A percentile compares a stretch with the other conserved stretches of the same genome.
These are phyloP conservation scores for Xiphophorus birchmanni DNA, from an alignment of 2,797 vertebrate species.

Conservation along the genomic window DNA sequence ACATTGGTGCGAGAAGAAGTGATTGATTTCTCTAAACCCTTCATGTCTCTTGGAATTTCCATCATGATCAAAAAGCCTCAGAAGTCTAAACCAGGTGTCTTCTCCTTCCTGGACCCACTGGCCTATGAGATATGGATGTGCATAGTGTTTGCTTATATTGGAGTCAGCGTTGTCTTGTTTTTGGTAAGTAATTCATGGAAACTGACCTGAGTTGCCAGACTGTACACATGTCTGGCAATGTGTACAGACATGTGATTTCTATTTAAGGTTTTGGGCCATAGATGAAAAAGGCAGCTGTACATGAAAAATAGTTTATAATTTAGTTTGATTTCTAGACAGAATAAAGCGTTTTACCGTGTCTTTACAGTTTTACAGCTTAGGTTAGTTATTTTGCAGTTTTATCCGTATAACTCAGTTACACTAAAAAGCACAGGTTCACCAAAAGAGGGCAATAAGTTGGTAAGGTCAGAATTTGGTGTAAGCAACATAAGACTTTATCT, in stretches of 20 bases:
- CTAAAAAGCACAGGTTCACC: not conserved
- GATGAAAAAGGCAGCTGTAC: not conserved
- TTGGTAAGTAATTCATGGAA: constrained; percentile 81
- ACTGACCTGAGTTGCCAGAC: not conserved
- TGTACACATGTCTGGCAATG: not conserved
- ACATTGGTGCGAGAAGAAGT: constrained; percentile 98
- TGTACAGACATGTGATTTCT: too few relatives aligned
- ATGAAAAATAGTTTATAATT: not conserved
- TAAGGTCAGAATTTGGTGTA: not conserved
- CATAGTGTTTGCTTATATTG: constrained; percentile 99
- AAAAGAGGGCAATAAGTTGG: not conserved
- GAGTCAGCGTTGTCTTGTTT: constrained; percentile 98
- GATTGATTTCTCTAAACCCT: constrained; percentile 99
- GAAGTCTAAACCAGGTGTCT: constrained; percentile 98
- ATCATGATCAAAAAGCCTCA: constrained; percentile 99
- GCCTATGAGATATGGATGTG: constrained; percentile 99
- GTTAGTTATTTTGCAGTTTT: not conserved
- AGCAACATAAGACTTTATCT: not conserved
- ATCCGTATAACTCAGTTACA: not conserved
- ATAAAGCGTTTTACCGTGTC: not conserved
- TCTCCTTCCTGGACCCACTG: constrained; percentile 98
- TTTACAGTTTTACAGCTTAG: not conserved
- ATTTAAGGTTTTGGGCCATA: not conserved
- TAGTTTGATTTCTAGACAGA: not conserved
- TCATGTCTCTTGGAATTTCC: constrained; percentile 99